Evolutionary conservation across 2,888 invertebrate species (phyloP), one percentile per base, ranked within the genome.

Genomic region (Leucophora obtusa): DNA sequence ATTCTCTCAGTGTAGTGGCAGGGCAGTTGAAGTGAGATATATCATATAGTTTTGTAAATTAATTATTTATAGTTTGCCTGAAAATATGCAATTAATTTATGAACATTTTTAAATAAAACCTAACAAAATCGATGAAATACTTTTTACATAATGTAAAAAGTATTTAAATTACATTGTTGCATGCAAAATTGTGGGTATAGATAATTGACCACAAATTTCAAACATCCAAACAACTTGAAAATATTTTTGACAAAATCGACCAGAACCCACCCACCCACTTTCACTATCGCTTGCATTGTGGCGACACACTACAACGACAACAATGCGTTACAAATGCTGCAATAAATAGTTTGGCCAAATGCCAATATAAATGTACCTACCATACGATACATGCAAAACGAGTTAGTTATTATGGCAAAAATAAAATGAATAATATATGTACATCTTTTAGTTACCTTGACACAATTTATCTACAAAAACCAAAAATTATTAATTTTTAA

Each of bases 371-470:
- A 5, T 47, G 4, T 11, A 38, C 38, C n/a, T n/a, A n/a, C 14
- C 35, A 10, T 35, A 10, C 35, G 10, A 35, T 43, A n/a, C n/a
- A 43, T 43, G 43, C 43, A 43, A 14, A 35, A 14, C 8, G 38
- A 11, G 38, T 38, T 14, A 11, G 38, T 38, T 38, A 38, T 10
- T 3, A 11, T 38, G 8, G 38, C 11, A 38, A 38, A 10, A 11
- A 38, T 11, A 38, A 38, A 38, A 38, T 11, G 35, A 8, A 35
- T 35, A 24, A 24, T 35, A n/a, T n/a, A n/a, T n/a, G n/a, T n/a
- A 38, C n/a, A 56, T 58, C 35, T 71, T 65, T 7, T 15, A 33
- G 54, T 78, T 68, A 68, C 71, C 77, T 78, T 78, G 77, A 72
- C 77, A 78, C 50, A 56, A 56, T 72, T 78, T 66, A 59, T 24